These are phyloP conservation scores for Drymodes brunneopygia DNA, from an alignment of 2,113 vertebrate species.

Conservation along the genomic window DNA sequence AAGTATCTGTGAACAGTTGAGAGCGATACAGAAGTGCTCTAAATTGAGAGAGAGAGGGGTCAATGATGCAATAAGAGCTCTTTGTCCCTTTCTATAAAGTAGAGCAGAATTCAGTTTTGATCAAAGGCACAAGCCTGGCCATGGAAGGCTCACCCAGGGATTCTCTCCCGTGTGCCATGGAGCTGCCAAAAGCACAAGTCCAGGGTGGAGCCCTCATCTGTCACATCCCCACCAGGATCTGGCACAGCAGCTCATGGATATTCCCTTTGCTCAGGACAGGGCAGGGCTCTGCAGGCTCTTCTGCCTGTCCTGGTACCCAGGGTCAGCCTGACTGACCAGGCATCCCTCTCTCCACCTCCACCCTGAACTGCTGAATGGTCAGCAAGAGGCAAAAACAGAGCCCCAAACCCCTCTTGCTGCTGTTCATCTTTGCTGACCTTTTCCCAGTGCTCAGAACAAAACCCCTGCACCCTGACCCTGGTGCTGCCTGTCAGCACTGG, in stretches of 20 bases:
- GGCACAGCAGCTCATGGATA: neutral
- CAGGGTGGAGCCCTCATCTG: neutral
- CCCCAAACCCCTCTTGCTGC: neutral
- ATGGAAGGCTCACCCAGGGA: neutral
- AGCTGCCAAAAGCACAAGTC: neutral
- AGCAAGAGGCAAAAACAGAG: neutral
- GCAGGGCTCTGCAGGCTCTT: neutral
- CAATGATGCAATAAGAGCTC: neutral
- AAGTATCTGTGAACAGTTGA: neutral
- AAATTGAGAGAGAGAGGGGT: neutral
- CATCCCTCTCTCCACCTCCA: neutral
- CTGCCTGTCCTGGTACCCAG: neutral
- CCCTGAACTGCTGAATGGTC: neutral
- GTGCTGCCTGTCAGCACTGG: neutral
- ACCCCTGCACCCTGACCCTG: neutral
- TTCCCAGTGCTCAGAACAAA: neutral
- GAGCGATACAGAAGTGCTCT: neutral
- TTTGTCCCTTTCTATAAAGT: neutral
- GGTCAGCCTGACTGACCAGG: neutral
- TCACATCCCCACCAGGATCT: neutral
- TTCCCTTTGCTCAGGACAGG: neutral
- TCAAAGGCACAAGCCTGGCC: neutral
- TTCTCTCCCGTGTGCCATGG: accelerated
- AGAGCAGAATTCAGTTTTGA: neutral
- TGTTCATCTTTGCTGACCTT: neutral